A percentile compares a stretch with the other conserved stretches of the same genome.
Evolutionary conservation across 2,797 vertebrate genomes (phyloP).

Genomic region (Darevskia mixta): DNA sequence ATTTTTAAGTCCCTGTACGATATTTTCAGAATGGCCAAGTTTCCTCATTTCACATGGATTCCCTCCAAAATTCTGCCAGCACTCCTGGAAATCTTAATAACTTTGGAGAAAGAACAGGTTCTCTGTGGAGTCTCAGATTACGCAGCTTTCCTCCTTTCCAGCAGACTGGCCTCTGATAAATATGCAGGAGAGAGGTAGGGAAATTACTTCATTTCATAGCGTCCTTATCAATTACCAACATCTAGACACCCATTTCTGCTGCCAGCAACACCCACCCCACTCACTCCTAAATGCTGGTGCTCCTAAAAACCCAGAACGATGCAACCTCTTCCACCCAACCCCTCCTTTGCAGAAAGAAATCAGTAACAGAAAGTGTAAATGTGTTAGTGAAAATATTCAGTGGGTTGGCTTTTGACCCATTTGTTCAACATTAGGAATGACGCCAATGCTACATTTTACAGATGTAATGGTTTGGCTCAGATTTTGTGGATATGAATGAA

Average conservation of each 20-base stretch:
- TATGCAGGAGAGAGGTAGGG: constrained; percentile 81
- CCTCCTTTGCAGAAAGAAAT: constrained; percentile 33
- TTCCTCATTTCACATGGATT: constrained; percentile 76
- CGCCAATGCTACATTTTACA: neutral
- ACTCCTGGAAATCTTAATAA: constrained; percentile 84
- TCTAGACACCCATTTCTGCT: constrained; percentile 71
- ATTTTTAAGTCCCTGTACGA: constrained; percentile 78
- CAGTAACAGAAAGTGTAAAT: constrained; percentile 40
- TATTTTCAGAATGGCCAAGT: constrained; percentile 80
- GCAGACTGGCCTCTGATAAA: constrained; percentile 81
- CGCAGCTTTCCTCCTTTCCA: constrained; percentile 79
- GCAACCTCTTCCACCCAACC: constrained; percentile 53
- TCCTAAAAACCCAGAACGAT: constrained; percentile 64
- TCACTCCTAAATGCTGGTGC: constrained; percentile 64
- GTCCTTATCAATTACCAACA: constrained; percentile 83
- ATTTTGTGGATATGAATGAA: neutral
- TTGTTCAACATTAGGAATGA: constrained; percentile 19
- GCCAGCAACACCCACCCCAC: constrained; percentile 65
- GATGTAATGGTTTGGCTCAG: neutral
- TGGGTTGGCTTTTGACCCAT: constrained; percentile 21
- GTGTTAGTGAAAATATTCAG: constrained; percentile 2
- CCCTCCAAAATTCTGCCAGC: constrained; percentile 80
- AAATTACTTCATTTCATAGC: constrained; percentile 85
- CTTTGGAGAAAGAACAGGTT: constrained; percentile 84
- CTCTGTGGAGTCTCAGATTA: constrained; percentile 81